Percentiles rank a stretch among this genome's conserved stretches.
Conservation (phyloP, 1,140 invertebrate species). For the Dufourea novaeangliae region DNA sequence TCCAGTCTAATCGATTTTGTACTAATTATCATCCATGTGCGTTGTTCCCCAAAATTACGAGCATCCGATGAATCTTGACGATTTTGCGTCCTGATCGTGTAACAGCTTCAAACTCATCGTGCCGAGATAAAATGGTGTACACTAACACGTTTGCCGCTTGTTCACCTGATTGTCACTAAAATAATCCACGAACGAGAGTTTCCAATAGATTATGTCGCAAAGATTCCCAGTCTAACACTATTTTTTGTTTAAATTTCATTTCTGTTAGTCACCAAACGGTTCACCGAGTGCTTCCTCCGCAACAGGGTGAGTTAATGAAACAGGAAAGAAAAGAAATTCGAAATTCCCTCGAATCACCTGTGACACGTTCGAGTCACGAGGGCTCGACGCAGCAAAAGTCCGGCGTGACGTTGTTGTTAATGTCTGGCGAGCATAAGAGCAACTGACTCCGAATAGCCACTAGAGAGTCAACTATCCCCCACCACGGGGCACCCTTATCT, state of each 20-base stretch:
- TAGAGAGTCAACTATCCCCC: conserved; percentile 75
- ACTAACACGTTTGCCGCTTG: neutral
- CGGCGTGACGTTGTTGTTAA: conserved; percentile 68
- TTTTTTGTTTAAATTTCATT: no score
- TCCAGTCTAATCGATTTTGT: neutral
- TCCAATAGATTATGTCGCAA: neutral
- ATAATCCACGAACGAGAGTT: neutral
- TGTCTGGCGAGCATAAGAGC: conserved; percentile 79
- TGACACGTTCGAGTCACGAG: conserved; percentile 53
- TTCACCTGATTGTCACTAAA: neutral
- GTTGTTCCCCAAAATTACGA: neutral
- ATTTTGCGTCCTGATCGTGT: neutral
- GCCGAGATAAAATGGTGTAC: neutral
- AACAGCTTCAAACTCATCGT: neutral
- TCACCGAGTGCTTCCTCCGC: neutral
- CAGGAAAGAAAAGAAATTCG: neutral
- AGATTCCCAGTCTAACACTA: neutral
- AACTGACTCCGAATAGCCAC: conserved; percentile 77
- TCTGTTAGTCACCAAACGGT: no score
- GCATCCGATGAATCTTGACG: neutral
- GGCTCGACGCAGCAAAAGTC: conserved; percentile 49
- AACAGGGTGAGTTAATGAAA: no score
- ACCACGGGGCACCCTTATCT: conserved; percentile 76
- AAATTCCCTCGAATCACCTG: conserved; percentile 10
- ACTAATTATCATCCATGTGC: neutral